Percentiles rank a stretch among this genome's conserved stretches.
Conservation (phyloP, 2,113 vertebrate genomes). For the Anoura caudifer region DNA sequence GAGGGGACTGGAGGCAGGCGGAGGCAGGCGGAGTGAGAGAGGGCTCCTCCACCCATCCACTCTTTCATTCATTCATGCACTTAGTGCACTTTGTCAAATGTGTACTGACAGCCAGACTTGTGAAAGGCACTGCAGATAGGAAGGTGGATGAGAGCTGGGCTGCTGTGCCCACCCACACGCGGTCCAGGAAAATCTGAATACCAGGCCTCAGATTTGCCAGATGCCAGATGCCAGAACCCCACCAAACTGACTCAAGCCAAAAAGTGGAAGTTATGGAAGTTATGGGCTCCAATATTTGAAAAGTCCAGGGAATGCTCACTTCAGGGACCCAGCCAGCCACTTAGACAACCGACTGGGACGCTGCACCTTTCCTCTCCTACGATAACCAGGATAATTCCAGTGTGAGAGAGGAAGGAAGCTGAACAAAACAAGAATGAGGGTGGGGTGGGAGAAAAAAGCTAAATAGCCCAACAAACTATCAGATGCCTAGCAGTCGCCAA, state of each 20-base stretch:
- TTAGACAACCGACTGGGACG: background rate
- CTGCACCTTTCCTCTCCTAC: background rate
- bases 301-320: background rate
- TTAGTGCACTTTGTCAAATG: background rate
- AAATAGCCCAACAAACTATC: background rate
- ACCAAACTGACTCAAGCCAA: background rate
- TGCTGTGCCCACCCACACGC: background rate
- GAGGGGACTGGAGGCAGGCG: background rate
- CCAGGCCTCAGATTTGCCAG: background rate
- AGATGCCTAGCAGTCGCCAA: rapidly evolving
- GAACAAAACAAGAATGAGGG: background rate
- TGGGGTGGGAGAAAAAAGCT: background rate
- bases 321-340: background rate
- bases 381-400: background rate
- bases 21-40: background rate
- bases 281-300: background rate
- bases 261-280: background rate
- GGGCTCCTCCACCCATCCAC: background rate
- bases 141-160: background rate
- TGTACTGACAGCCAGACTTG: background rate
- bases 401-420: background rate
- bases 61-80: background rate
- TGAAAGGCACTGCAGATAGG: background rate
- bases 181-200: too few relatives aligned
- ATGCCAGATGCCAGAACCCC: background rate